These are phyloP conservation scores for Nothura maculosa DNA, from an alignment of 2,797 vertebrate species.

Conservation along the genomic window DNA sequence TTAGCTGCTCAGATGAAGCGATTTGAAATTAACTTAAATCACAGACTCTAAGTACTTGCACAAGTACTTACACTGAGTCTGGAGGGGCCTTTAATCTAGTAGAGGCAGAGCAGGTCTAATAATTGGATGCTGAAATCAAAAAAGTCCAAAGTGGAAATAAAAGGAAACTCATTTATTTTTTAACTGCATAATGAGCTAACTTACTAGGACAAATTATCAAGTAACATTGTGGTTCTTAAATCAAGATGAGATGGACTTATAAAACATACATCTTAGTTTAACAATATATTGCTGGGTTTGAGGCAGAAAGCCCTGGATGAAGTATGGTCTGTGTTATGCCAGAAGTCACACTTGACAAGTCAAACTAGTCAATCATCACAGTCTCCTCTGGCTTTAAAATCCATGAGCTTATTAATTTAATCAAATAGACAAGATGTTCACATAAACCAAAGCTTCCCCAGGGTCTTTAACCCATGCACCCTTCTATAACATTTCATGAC, in stretches of 20 bases:
- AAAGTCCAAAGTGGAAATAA: conserved; percentile 38
- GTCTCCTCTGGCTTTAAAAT: background rate
- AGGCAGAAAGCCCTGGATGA: conserved; percentile 20
- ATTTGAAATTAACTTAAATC: conserved; percentile 39
- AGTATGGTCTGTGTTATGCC: background rate
- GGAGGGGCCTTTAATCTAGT: conserved; percentile 45
- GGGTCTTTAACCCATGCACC: background rate
- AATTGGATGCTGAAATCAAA: conserved; percentile 35
- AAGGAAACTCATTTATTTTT: conserved; percentile 32
- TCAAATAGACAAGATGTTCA: background rate
- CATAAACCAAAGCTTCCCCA: background rate
- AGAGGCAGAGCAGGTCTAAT: conserved; percentile 30
- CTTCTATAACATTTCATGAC: background rate
- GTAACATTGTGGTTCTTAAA: conserved; percentile 55
- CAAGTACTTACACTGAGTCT: conserved; percentile 29
- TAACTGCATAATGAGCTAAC: conserved; percentile 21
- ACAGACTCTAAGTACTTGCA: conserved; percentile 12
- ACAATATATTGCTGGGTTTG: background rate
- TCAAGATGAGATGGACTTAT: conserved; percentile 29
- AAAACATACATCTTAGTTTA: conserved; percentile 39
- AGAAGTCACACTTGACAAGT: background rate
- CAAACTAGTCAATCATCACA: background rate
- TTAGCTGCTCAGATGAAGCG: background rate
- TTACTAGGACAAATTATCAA: conserved; percentile 29
- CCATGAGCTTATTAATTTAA: background rate